Base-by-base conservation (phyloP, 2,888 invertebrate species). In the Polyploca ridens region DNA sequence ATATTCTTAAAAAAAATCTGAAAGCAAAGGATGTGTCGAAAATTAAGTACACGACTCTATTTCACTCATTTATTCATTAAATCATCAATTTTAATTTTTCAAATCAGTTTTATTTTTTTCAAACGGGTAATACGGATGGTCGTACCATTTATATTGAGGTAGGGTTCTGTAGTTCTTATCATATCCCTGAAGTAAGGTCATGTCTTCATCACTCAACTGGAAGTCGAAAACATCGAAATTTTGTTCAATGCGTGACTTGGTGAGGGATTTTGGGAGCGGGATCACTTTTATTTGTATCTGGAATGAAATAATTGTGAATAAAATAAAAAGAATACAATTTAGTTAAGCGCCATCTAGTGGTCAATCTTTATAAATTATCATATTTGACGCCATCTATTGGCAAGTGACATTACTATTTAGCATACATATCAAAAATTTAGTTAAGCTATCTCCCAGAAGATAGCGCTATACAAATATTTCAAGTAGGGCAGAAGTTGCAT, bases 191-290 rank as follows among this genome's bases (percentile, higher is more conserved):
- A 87, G 65, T 0, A 63, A 13, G 0, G 60, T 62, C 1, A 59
- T 69, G 11, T 90, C 89, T 2, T 75, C 74, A 0, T 74, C 68
- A 0, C 63, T 72, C 44, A 86, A 78, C 38, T 66, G 19, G 69
- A 92, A 90, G 75, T 90, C 86, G 67, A 89, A 91, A 0, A 92
- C 74, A 0, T 83, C 70, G 1, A 90, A 63, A 70, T 92, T 91
- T 65, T 88, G 69, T 57, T 86, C 85, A 2, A 91, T 83, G 0
- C 90, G 82, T 0, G 76, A 69, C 63, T 85, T 84, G 1, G 83
- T 87, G 7, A 91, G 49, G 0, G 92, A 89, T 63, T 91, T 92
- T 0, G 91, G 91, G 3, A 91, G 81, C 0, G 90, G 88, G 0
- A 87, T 76, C 0, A 87, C 84, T 5, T 86, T 88, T 2, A 90